A percentile compares a stretch with the other conserved stretches of the same genome.
These are phyloP conservation scores for Dynastes tityus DNA, from an alignment of 2,888 invertebrate species.

Conservation along the genomic window DNA sequence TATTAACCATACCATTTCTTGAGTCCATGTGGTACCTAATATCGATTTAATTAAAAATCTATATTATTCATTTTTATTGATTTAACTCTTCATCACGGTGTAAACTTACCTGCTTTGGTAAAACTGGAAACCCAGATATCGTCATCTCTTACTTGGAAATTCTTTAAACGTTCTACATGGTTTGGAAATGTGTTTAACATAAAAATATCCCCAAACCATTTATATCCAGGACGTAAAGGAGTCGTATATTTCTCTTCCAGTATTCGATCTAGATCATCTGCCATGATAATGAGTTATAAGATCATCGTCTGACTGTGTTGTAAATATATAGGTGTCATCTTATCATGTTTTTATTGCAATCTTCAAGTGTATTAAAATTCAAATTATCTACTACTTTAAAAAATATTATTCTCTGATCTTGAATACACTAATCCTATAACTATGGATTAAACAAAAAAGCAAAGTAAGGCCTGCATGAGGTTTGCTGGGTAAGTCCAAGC, in stretches of 20 bases:
- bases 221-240: conserved; percentile 11
- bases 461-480: too few species aligned
- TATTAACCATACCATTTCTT: conserved; percentile 80
- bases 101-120: conserved; percentile 70
- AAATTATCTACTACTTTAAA: too few species aligned
- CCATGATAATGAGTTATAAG: conserved; percentile 14
- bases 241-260: conserved; percentile 5
- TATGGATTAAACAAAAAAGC: too few species aligned
- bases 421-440: too few species aligned
- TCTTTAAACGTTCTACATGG: conserved; percentile 63
- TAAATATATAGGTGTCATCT: background rate
- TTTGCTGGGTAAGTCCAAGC: too few species aligned
- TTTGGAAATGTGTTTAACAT: conserved; percentile 18
- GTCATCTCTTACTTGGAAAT: conserved; percentile 69
- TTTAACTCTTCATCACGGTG: too few species aligned
- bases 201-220: conserved; percentile 13
- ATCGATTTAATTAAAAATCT: background rate
- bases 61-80: background rate
- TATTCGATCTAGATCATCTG: conserved; percentile 18
- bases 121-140: conserved; percentile 72
- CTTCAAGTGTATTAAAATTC: too few species aligned
- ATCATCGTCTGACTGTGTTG: background rate
- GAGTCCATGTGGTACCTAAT: conserved; percentile 81
- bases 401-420: too few species aligned
- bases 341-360: background rate